Conservation (phyloP, 2,797 vertebrate genomes). For the Zenarchopterus dispar region DNA sequence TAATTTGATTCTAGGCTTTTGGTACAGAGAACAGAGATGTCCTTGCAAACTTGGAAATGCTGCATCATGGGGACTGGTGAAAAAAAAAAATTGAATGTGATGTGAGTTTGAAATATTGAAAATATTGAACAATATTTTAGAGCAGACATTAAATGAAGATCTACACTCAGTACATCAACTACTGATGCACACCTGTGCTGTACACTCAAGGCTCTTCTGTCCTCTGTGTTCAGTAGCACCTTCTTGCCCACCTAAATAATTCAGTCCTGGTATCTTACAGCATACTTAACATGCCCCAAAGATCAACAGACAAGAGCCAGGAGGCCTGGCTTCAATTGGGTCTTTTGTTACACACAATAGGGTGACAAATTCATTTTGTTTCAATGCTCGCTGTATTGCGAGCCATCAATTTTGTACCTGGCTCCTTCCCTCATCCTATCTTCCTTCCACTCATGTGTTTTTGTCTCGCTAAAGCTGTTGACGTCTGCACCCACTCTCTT, state of each 20-base stretch:
- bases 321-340: slow-evolving; percentile 89
- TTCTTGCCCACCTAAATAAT: slow-evolving; percentile 88
- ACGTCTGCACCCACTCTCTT: slow-evolving; percentile 69
- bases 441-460: slow-evolving; percentile 52
- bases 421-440: slow-evolving; percentile 75
- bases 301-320: slow-evolving; percentile 84
- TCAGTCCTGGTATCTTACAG: slow-evolving; percentile 89
- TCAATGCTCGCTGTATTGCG: slow-evolving; percentile 76
- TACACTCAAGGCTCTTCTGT: slow-evolving; percentile 43
- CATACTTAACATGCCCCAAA: slow-evolving; percentile 91
- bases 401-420: slow-evolving; percentile 84
- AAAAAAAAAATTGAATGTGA: slow-evolving; percentile 11
- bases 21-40: slow-evolving; percentile 61
- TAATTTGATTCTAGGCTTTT: slow-evolving; percentile 77
- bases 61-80: slow-evolving; percentile 61
- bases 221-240: slow-evolving; percentile 74
- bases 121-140: slow-evolving; percentile 9
- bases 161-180: slow-evolving; percentile 1
- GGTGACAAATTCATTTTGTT: slow-evolving; percentile 86
- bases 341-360: slow-evolving; percentile 91
- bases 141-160: background rate
- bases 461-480: slow-evolving; percentile 76
- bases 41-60: slow-evolving; percentile 71
- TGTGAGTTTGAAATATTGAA: slow-evolving; percentile 14
- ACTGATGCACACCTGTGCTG: slow-evolving; percentile 47